A percentile compares a stretch with the other conserved stretches of the same genome.
These are phyloP conservation scores for Coendou prehensilis DNA, from an alignment of 2,797 vertebrate genomes.

Conservation along the genomic window DNA sequence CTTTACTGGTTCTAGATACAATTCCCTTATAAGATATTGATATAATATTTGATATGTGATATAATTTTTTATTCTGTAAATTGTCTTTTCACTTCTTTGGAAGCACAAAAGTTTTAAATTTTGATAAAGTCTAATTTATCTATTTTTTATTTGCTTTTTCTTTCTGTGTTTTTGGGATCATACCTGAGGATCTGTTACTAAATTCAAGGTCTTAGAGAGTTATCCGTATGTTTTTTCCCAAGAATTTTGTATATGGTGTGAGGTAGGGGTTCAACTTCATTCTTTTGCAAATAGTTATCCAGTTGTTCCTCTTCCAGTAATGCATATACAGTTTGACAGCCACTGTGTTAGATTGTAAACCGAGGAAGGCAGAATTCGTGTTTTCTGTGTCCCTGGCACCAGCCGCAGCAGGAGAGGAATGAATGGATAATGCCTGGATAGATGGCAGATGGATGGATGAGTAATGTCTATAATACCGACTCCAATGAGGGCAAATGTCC, in stretches of 20 bases:
- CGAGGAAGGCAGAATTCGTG: not conserved
- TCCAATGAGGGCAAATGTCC: not conserved
- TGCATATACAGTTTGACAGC: not conserved
- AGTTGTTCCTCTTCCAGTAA: not conserved
- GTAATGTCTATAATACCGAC: not conserved
- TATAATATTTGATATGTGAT: not conserved
- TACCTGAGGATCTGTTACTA: not conserved
- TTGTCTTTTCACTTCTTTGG: conserved; percentile 39
- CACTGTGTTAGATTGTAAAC: not conserved
- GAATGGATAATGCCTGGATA: not conserved
- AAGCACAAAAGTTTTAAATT: conserved; percentile 26
- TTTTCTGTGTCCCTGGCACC: not conserved
- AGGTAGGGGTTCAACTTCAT: not conserved
- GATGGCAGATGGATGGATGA: not conserved
- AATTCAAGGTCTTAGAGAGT: not conserved
- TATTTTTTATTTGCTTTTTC: not conserved
- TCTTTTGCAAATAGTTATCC: not conserved
- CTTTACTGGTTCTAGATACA: conserved; percentile 21
- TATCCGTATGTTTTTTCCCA: conserved; percentile 6
- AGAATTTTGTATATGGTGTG: not conserved
- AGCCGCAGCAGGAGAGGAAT: not conserved
- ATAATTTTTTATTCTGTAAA: not conserved
- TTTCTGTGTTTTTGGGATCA: conserved; percentile 21
- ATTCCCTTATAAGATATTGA: not conserved
- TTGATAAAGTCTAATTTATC: not conserved